Conservation (phyloP, 2,797 vertebrate genomes). For the Sebastes taczanowskii region DNA sequence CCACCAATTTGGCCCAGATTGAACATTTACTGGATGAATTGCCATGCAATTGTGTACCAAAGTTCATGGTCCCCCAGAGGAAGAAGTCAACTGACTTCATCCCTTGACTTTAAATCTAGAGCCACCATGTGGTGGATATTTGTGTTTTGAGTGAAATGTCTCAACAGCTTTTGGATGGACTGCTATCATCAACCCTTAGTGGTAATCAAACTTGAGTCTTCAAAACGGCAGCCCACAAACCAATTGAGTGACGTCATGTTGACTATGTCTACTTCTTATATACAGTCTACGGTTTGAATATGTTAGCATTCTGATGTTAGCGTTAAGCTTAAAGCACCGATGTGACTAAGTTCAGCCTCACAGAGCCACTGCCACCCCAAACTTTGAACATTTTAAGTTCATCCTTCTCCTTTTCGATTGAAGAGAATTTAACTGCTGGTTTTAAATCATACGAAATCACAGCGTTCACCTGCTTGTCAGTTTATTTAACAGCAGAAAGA, state of each 20-base stretch:
- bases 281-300: background rate
- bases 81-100: background rate
- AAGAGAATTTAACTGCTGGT: background rate
- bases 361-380: background rate
- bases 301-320: background rate
- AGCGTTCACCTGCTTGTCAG: background rate
- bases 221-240: too few relatives aligned
- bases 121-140: background rate
- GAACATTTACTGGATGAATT: background rate
- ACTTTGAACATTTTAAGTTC: background rate
- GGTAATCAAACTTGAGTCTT: background rate
- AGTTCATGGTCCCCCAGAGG: background rate
- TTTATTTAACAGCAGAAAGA: background rate
- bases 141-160: too few relatives aligned
- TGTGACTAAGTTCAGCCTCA: too few relatives aligned
- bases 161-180: too few relatives aligned
- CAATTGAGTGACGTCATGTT: too few relatives aligned
- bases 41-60: background rate
- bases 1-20: background rate
- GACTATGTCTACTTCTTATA: too few relatives aligned
- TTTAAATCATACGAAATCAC: background rate
- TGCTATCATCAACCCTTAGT: too few relatives aligned
- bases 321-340: background rate
- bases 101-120: background rate
- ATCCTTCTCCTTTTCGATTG: background rate